These are phyloP conservation scores for Mycalesis mineus DNA, from an alignment of 2,888 invertebrate genomes.

Conservation along the genomic window DNA sequence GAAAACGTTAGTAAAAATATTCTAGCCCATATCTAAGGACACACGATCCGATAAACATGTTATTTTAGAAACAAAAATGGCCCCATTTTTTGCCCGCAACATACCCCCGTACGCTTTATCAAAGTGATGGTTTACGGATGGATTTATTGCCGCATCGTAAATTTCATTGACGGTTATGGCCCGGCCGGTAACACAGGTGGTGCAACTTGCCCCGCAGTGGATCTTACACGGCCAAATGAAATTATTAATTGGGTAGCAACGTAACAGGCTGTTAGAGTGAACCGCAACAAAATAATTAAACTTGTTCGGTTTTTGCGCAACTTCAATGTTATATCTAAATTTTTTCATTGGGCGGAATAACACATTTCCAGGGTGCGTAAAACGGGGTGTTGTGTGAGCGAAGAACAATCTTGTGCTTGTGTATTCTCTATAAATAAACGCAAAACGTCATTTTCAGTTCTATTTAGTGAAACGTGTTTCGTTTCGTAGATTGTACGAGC, in stretches of 20 bases:
- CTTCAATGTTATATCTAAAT: no score
- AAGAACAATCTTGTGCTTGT: no score
- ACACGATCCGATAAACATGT: not conserved
- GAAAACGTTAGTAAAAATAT: no score
- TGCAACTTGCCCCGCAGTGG: constrained; percentile 29
- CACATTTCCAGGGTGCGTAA: no score
- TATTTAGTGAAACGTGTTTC: no score
- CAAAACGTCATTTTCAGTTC: no score
- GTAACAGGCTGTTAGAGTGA: not conserved
- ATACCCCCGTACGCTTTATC: constrained; percentile 31
- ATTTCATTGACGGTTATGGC: constrained; percentile 41
- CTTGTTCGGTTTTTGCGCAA: no score
- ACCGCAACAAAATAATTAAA: no score
- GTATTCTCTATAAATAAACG: no score
- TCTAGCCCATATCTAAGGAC: not conserved
- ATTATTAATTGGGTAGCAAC: constrained; percentile 1
- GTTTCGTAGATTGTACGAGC: no score
- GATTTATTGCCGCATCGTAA: constrained; percentile 42
- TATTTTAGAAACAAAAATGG: constrained; percentile 22
- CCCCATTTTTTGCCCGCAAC: constrained; percentile 22
- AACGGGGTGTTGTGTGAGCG: no score
- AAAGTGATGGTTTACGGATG: constrained; percentile 29
- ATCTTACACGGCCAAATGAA: constrained; percentile 15
- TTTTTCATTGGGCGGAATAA: no score
- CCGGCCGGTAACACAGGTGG: constrained; percentile 35